Evolutionary conservation across 2,888 invertebrate genomes (phyloP), one percentile per base, ranked within the genome.

Genomic region (Reticulitermes lucifugus): DNA sequence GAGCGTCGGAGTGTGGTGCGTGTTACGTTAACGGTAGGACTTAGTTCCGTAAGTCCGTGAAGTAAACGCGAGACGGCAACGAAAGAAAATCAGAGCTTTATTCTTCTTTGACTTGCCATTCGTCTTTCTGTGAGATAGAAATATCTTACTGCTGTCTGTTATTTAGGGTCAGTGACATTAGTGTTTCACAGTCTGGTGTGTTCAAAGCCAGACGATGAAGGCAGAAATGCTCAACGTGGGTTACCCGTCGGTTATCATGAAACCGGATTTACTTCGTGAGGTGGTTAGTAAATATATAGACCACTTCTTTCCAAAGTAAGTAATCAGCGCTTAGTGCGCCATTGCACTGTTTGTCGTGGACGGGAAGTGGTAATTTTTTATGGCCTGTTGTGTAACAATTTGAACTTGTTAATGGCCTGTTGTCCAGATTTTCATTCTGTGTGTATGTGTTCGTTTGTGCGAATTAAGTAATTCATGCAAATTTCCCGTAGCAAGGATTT

Each of bases 281-380:
- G 94, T 94, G 88, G 94, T 94, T 89, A 93, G 94, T 91, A 94
- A 94, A 91, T 94, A 94, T 91, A 93, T 94, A 89, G 94, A 94
- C 92, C 94, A 94, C 91, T 94, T 94, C 91, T 93, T 94, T 89
- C 94, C 94, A 89, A 93, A 94, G 94, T 94, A 90, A 94, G 94
- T 94, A 41, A 65, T 35, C 35, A 3, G 35, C 2, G 4, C 35
- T 4, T 3, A 55, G 14, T 55, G 1, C 14, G 14, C 55, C 18
- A 12, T 46, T 46, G 6, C 46, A 46, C 46, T 12, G 55, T 55
- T 55, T 55, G 14, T 18, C 14, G 55, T 55, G 18, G 55, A 18
- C 55, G 18, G 55, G 18, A 55, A 55, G 14, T 18, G 14, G 18
- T 55, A 18, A 18, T 14, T 14, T 55, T 14, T 55, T 14, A 55